phyloP scores from a whole-genome alignment of 2,113 vertebrate genomes.

The Nerophis ophidion region DNA sequence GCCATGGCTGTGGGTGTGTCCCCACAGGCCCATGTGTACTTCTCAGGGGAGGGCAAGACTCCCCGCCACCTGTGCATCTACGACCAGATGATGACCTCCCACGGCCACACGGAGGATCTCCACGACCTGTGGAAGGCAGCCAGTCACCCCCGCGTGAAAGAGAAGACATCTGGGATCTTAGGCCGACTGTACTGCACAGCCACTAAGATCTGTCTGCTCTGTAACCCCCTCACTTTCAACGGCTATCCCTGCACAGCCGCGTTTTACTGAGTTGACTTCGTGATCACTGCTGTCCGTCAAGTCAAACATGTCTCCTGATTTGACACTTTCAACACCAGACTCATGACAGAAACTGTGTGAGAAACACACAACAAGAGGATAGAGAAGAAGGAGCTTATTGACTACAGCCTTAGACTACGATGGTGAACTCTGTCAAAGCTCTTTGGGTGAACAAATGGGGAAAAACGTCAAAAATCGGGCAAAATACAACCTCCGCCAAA shows the following conservation, averaged over 20 bases:
- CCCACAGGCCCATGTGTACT: slow-evolving; percentile 83
- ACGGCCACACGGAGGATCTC: slow-evolving; percentile 84
- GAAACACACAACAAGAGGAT: too few species aligned
- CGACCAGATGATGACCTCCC: slow-evolving; percentile 92
- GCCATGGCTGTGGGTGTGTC: slow-evolving; percentile 81
- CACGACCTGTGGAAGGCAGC: slow-evolving; percentile 80
- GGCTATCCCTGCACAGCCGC: slow-evolving; percentile 87
- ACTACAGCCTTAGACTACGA: too few species aligned
- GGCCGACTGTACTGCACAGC: slow-evolving; percentile 81
- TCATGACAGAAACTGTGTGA: too few species aligned
- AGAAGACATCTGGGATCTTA: slow-evolving; percentile 67
- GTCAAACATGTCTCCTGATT: too few species aligned
- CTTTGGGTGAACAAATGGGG: too few species aligned
- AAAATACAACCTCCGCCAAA: too few species aligned
- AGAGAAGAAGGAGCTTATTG: too few species aligned
- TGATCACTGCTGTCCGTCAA: too few species aligned
- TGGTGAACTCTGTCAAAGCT: too few species aligned
- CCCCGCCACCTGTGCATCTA: slow-evolving; percentile 90
- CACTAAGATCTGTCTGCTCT: slow-evolving; percentile 82
- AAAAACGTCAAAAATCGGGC: too few species aligned
- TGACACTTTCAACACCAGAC: too few species aligned
- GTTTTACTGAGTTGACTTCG: slow-evolving; percentile 67
- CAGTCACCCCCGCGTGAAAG: slow-evolving; percentile 77
- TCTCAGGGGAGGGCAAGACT: slow-evolving; percentile 88
- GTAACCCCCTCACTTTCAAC: slow-evolving; percentile 67